Evolutionary conservation across 2,888 invertebrate species (phyloP).

Genomic region (Tenthredo distinguenda): DNA sequence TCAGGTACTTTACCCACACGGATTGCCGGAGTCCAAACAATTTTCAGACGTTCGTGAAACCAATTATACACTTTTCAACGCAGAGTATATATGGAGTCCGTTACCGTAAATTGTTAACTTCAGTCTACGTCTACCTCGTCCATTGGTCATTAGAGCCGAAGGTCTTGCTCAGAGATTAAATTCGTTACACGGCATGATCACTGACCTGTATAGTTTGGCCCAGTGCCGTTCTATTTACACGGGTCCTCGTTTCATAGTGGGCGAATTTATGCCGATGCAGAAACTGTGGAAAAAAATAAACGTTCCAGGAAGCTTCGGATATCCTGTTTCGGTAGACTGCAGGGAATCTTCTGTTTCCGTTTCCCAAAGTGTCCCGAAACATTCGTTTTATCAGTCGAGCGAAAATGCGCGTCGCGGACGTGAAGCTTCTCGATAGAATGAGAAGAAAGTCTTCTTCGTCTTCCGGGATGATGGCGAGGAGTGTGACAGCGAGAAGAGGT

Average conservation of each 20-base stretch:
- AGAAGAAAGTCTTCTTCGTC: slow-evolving; percentile 3
- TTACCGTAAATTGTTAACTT: slow-evolving; percentile 38
- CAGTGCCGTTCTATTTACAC: slow-evolving; percentile 21
- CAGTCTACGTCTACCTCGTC: background rate
- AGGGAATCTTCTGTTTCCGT: background rate
- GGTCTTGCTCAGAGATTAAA: slow-evolving; percentile 7
- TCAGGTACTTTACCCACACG: slow-evolving; percentile 31
- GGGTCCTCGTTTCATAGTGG: background rate
- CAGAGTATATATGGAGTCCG: background rate
- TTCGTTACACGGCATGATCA: slow-evolving; percentile 21
- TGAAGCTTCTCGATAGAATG: background rate
- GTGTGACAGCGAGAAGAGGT: background rate
- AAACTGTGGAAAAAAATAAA: background rate
- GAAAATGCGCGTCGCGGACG: background rate
- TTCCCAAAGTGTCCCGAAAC: background rate
- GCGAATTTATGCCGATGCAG: background rate
- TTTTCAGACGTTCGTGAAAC: slow-evolving; percentile 37
- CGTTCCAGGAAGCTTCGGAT: background rate
- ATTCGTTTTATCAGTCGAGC: slow-evolving; percentile 8
- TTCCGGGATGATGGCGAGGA: background rate
- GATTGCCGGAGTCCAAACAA: slow-evolving; percentile 26
- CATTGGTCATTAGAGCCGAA: background rate
- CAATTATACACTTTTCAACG: slow-evolving; percentile 47
- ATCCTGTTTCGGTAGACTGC: background rate
- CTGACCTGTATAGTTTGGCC: slow-evolving; percentile 45